Percentiles rank a stretch among this genome's conserved stretches.
Evolutionary conservation across 2,888 invertebrate genomes (phyloP).

Genomic region (Drosophila helvetica): DNA sequence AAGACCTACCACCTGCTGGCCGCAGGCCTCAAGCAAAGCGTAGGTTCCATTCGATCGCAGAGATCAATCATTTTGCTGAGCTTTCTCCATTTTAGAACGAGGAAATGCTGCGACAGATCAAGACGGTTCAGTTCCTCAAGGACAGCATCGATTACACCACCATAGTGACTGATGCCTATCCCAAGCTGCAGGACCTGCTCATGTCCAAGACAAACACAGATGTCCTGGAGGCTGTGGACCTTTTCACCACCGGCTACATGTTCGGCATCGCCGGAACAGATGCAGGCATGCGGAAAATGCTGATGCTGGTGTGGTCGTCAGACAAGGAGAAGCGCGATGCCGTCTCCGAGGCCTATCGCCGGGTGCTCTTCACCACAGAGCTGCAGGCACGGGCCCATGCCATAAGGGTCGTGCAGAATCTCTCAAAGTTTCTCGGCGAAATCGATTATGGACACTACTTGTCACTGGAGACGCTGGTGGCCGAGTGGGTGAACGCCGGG

Average conservation of each 20-base stretch:
- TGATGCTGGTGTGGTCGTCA: constrained; percentile 91
- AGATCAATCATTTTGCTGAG: too few relatives aligned
- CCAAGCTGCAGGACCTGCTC: constrained; percentile 89
- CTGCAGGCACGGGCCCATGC: constrained; percentile 84
- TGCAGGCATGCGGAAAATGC: constrained; percentile 90
- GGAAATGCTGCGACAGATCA: constrained; percentile 86
- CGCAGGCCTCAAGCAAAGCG: constrained; percentile 79
- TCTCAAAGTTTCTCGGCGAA: constrained; percentile 85
- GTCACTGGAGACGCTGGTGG: constrained; percentile 87
- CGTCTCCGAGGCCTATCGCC: constrained; percentile 90
- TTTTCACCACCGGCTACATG: constrained; percentile 92
- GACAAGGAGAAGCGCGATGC: constrained; percentile 90
- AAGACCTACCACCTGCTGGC: constrained; percentile 82
- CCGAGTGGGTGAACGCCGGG: constrained; percentile 86
- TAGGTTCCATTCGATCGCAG: constrained; percentile 57
- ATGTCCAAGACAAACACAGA: constrained; percentile 90
- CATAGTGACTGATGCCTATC: constrained; percentile 83
- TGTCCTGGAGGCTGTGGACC: constrained; percentile 94
- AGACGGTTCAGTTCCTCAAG: constrained; percentile 89
- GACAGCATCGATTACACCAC: constrained; percentile 86
- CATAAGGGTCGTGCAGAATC: constrained; percentile 86
- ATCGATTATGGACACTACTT: constrained; percentile 86
- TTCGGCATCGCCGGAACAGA: constrained; percentile 91
- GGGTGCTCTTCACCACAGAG: constrained; percentile 83
- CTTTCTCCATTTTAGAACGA: constrained; percentile 81